A percentile compares a stretch with the other conserved stretches of the same genome.
Conservation (phyloP, 2,113 vertebrate genomes). For the Dicerorhinus sumatrensis region DNA sequence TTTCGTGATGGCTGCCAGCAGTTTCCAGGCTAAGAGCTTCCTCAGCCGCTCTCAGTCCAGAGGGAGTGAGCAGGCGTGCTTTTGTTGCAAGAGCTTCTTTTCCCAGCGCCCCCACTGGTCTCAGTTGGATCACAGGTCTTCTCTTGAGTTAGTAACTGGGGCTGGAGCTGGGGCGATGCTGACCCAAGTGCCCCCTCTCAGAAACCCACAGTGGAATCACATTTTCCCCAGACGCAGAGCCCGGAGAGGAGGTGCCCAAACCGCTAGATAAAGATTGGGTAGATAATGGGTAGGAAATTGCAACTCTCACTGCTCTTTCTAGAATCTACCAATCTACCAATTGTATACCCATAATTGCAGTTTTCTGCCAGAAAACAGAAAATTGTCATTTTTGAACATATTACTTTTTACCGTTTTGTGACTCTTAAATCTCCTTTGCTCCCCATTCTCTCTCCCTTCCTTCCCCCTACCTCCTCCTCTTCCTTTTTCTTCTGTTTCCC, state of each 20-base stretch:
- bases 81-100: background rate
- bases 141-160: background rate
- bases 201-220: background rate
- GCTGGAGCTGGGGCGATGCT: background rate
- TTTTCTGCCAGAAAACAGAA: background rate
- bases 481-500: too few species aligned
- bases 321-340: rapidly evolving
- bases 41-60: background rate
- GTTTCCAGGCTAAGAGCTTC: background rate
- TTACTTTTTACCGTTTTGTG: background rate
- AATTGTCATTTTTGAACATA: background rate
- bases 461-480: too few species aligned
- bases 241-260: background rate
- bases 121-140: background rate
- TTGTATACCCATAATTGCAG: too few species aligned
- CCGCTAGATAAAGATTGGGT: rapidly evolving
- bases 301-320: background rate
- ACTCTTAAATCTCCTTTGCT: background rate
- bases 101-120: background rate
- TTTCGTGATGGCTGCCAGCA: too few species aligned
- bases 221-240: too few species aligned
- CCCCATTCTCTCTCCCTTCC: rapidly evolving
- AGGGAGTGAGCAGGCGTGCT: background rate
- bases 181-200: background rate
- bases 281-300: background rate